Evolutionary conservation across 2,113 vertebrate genomes (phyloP).

Genomic region (Channa maculata): DNA sequence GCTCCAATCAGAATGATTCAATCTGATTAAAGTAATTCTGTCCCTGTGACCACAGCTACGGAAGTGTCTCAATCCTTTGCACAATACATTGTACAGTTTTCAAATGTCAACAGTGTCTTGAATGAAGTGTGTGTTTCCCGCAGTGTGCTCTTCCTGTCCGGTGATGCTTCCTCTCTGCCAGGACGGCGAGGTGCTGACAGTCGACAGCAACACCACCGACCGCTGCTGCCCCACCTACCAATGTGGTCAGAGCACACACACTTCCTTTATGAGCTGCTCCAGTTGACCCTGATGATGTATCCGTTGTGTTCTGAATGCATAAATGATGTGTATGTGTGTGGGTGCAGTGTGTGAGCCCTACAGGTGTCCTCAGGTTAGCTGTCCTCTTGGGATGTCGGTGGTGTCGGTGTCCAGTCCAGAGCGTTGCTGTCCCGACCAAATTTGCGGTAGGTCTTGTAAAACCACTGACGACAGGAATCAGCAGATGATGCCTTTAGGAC

Average conservation of each 20-base stretch:
- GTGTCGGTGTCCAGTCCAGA: slow-evolving; percentile 84
- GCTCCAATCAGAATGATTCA: too few species aligned
- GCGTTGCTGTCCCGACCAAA: slow-evolving; percentile 90
- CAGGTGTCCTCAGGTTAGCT: slow-evolving; percentile 88
- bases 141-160: slow-evolving; percentile 89
- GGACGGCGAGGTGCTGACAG: slow-evolving; percentile 89
- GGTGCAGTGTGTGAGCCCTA: slow-evolving; percentile 90
- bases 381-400: slow-evolving; percentile 88
- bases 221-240: slow-evolving; percentile 92
- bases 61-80: too few species aligned
- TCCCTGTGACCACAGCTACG: too few species aligned
- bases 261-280: not conserved
- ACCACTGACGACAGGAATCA: not conserved
- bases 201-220: slow-evolving; percentile 88
- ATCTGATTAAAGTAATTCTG: too few species aligned
- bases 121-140: slow-evolving; percentile 14
- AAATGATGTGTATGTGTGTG: slow-evolving; percentile 15
- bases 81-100: too few species aligned
- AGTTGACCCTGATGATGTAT: too few species aligned
- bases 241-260: slow-evolving; percentile 85
- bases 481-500: not conserved
- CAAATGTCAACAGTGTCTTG: not conserved
- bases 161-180: slow-evolving; percentile 86
- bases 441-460: slow-evolving; percentile 85
- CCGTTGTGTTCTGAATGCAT: too few species aligned